Evolutionary conservation across 2,797 vertebrate species (phyloP), one percentile per base, ranked within the genome.

Genomic region (Falco cherrug): DNA sequence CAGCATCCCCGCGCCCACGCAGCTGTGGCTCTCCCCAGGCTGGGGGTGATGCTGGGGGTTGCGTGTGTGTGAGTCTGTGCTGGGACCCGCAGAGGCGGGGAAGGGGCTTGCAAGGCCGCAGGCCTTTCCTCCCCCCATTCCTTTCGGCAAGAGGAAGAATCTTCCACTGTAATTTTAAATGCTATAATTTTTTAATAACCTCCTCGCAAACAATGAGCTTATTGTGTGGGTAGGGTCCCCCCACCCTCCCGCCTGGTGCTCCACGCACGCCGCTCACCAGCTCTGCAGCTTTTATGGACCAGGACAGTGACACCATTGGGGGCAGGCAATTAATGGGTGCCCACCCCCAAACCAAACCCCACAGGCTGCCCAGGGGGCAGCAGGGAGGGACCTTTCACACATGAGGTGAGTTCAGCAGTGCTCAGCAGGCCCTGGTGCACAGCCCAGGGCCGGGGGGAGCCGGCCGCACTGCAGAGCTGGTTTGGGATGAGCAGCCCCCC

Each of bases 171-270:
- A 95, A 96, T 97, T 95, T 96, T 54, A 90, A 97, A 89, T 84
- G 88, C 82, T 95, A 84, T 97, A 96, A 96, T 96, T 87, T 97
- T 89, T 97, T 97, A 97, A 96, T 97, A 93, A 94, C 78, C 92
- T 94, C 86, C 91, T 43, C 0, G 0, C 74, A 87, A 95, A 97
- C 97, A 97, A 96, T 93, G 92, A 95, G 67, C 85, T 90, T 87
- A 95, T 96, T 97, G 95, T 97, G 89, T 13, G 7, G 65, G 1
- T 2, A 73, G 90, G 86, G 92, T 93, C 88, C 89, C 89, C 53
- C 68, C 91, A 25, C 90, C 91, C 93, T 82, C 81, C 95, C 1
- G 54, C 71, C 69, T 21, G 29, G 51, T 41, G 18, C 86, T 84
- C 86, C 87, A 45, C 71, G 48, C 37, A 1, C 31, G 16, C 84